Base-by-base conservation (phyloP, 2,888 invertebrate species). In the Dioctria linearis region DNA sequence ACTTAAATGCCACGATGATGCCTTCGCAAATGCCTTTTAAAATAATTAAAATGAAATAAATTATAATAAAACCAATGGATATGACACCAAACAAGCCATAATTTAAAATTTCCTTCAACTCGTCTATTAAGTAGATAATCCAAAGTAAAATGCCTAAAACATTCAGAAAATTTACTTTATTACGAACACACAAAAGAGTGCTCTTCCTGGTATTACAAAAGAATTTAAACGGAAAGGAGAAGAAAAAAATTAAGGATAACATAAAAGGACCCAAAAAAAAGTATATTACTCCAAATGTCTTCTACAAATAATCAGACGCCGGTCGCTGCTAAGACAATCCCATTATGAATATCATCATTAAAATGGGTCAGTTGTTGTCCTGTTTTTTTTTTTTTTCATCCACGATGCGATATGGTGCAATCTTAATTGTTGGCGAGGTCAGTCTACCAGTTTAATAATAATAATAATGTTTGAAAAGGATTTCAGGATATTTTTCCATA, bases 401-500 rank as follows among this genome's bases (percentile, higher is more conserved):
- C 42, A 3, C 37, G 40, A 25, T 25, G 59, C 40, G 42, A 59
- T 57, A 57, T 42, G 66, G 42, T 73, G 73, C 73, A 73, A 6
- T 11, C 59, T 73, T 57, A 57, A 73, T 73, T 69, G 51, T 69
- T 51, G 54, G 43, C 57, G 73, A 73, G 73, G 59, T 73, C 73
- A 73, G 73, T 59, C 57, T 25, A 25, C 25, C 25, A 25, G 59
- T 59, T 73, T 73, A 73, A 73, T 73, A 73, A 37, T 51, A 51
- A 69, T 73, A 73, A 73, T 73, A 73, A 73, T 42, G 73, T 37
- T 57, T 57, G 57, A 57, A 54, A 73, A 73, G 59, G 73, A 73
- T 73, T 73, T 59, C 59, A 57, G 57, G 73, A 57, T 57, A 73
- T 59, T 73, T 57, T 43, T 73, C 59, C 59, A 51, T 57, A 73